Base-by-base conservation (phyloP, 1,140 invertebrate species). In the Atta colombica region DNA sequence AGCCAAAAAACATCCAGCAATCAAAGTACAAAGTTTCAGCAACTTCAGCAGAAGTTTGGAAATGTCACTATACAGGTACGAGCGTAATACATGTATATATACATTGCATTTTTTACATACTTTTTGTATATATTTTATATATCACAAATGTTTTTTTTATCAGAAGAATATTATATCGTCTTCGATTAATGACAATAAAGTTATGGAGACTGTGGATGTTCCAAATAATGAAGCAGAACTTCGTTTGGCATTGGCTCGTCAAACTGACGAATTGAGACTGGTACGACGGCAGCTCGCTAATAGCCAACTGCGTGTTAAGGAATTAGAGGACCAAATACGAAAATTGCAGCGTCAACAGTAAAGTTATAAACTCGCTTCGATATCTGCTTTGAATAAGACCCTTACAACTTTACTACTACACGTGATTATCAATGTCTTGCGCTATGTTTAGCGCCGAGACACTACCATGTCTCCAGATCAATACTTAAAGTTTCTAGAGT, bases 1-100 rank as follows among this genome's bases (percentile, higher is more conserved):
- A 96, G 96, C 69, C 96, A 97, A 87, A 98, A 98, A 92, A 98
- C 97, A 8, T 97, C 96, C 61, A 96, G 96, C 16, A 98, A 98
- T 93, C 97, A 97, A 91, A 97, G 96, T 87, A 97, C 97, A 0
- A 98, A 97, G 94, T 97, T 98, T 92, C 97, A 97, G 86, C 97
- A 97, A 88, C 95, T 97, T 86, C 97, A 97, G 90, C 96, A 97
- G 60, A 97, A 97, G 94, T 97, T 97, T 92, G 96, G 96, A 45
- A 97, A 96, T 80, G 96, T 94, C n/a, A 91, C 92, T 31, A 90
- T 94, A 63, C 94, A 95, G 93, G 95, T 95, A 92, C 84, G 85
- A 84, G 39, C 3, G 7, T 72, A 58, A n/a, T 7, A 77, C n/a
- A 77, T 35, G 7, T 28, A 35, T 12, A 78, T 51, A 45, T 28